These are phyloP conservation scores for Drosophila pectinifera DNA, from an alignment of 1,140 invertebrate species.

Conservation along the genomic window DNA sequence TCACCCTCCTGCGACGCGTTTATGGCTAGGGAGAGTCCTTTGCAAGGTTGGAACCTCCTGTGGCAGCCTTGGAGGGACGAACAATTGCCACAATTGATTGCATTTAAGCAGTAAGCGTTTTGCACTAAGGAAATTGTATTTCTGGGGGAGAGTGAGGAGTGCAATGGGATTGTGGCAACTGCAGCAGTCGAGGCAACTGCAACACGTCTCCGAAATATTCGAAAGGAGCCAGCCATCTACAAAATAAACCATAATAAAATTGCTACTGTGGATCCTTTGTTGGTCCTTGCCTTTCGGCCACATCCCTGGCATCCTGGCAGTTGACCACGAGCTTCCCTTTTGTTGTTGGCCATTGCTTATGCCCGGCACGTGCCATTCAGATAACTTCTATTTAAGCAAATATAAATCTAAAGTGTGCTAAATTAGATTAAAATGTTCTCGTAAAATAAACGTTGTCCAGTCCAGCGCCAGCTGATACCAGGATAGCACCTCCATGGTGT, in stretches of 20 bases:
- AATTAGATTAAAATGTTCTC: constrained; percentile 83
- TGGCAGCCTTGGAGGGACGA: constrained; percentile 18
- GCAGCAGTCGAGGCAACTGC: constrained; percentile 49
- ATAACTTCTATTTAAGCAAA: constrained; percentile 83
- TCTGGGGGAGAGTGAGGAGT: background rate
- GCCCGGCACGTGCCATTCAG: constrained; percentile 72
- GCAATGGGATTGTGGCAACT: constrained; percentile 59
- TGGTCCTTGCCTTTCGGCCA: constrained; percentile 11
- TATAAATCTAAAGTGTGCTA: constrained; percentile 83
- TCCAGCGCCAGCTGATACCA: constrained; percentile 8
- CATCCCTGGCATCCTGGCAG: constrained; percentile 4
- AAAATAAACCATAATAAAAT: constrained; percentile 81
- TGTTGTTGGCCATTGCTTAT: constrained; percentile 52
- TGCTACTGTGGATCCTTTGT: constrained; percentile 51
- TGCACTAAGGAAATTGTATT: constrained; percentile 21
- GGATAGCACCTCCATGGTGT: constrained; percentile 22
- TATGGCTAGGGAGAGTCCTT: constrained; percentile 47
- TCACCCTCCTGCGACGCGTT: constrained; percentile 64
- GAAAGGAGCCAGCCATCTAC: constrained; percentile 11
- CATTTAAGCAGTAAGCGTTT: constrained; percentile 59
- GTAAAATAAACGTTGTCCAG: constrained; percentile 65
- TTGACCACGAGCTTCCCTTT: constrained; percentile 34
- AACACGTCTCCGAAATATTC: constrained; percentile 47
- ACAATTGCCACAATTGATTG: constrained; percentile 71
- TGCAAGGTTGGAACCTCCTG: constrained; percentile 18